phyloP scores from a whole-genome alignment of 2,888 invertebrate genomes.

The Drosophila vallismaia region DNA sequence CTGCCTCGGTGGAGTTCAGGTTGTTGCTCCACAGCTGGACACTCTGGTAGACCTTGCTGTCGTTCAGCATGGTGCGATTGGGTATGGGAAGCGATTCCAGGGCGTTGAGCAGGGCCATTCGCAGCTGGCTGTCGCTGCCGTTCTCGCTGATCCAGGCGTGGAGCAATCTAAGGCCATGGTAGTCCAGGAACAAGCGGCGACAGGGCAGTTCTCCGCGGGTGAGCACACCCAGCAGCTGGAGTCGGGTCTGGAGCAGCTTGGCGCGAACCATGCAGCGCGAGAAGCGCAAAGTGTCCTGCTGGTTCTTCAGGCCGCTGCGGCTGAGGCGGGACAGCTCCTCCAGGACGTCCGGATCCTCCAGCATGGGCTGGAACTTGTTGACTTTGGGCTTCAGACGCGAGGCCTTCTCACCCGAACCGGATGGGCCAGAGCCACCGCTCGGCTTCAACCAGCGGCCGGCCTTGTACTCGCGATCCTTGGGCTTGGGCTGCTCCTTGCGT shows the following conservation, averaged over 20 bases:
- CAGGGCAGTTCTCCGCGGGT: slow-evolving; percentile 92
- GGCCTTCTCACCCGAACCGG: slow-evolving; percentile 15
- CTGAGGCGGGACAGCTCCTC: slow-evolving; percentile 93
- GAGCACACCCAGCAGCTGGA: slow-evolving; percentile 90
- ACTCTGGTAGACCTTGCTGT: slow-evolving; percentile 93
- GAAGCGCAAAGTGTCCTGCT: slow-evolving; percentile 93
- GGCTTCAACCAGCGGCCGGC: slow-evolving; percentile 65
- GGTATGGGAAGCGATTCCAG: slow-evolving; percentile 94
- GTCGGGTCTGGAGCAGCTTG: slow-evolving; percentile 91
- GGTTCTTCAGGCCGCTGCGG: slow-evolving; percentile 92
- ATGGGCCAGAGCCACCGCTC: slow-evolving; percentile 11
- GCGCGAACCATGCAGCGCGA: slow-evolving; percentile 97
- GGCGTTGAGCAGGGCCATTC: slow-evolving; percentile 90
- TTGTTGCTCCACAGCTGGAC: slow-evolving; percentile 90
- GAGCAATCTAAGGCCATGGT: slow-evolving; percentile 94
- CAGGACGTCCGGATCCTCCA: slow-evolving; percentile 89
- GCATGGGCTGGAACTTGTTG: slow-evolving; percentile 58
- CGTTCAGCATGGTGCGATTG: slow-evolving; percentile 96
- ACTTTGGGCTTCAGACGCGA: slow-evolving; percentile 51
- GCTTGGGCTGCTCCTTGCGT: slow-evolving; percentile 36
- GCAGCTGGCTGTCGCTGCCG: slow-evolving; percentile 83
- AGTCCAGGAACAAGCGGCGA: slow-evolving; percentile 94
- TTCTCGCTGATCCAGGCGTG: slow-evolving; percentile 96
- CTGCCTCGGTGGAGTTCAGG: neutral
- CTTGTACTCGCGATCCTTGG: slow-evolving; percentile 75